Evolutionary conservation across 2,113 vertebrate genomes (phyloP).

Genomic region (Neolamprologus caudopunctatus): DNA sequence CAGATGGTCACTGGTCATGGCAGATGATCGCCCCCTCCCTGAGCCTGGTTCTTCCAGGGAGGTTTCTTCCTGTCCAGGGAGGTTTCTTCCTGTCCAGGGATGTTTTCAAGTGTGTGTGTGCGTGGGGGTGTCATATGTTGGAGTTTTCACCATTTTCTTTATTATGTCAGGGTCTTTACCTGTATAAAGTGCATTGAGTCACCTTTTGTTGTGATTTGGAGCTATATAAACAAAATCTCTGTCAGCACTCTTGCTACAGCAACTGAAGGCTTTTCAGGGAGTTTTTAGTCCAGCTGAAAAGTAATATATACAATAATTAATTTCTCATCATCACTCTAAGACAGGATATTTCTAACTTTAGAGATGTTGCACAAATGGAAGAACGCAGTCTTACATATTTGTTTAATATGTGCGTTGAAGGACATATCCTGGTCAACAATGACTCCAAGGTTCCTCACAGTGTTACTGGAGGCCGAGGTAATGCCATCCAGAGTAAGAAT

Average conservation of each 20-base stretch:
- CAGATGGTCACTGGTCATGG: neutral
- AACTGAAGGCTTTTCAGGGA: neutral
- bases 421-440: fast-evolving
- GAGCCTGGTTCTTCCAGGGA: neutral
- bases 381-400: fast-evolving
- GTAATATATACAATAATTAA: neutral
- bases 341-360: fast-evolving
- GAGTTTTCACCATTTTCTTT: neutral
- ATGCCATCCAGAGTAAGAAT: neutral
- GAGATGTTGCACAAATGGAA: neutral
- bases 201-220: neutral
- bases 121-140: neutral
- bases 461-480: neutral
- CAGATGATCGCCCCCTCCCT: neutral
- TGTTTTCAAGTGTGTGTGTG: neutral
- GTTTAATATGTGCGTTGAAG: fast-evolving
- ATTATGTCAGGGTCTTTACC: neutral
- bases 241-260: neutral
- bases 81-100: neutral
- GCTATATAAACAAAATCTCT: neutral
- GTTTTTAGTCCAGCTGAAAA: fast-evolving
- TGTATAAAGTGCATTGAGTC: neutral
- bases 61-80: neutral
- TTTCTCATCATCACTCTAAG: neutral
- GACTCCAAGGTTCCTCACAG: neutral